A percentile compares a stretch with the other conserved stretches of the same genome.
Conservation (phyloP, 53 echinoderm and acorn worm species). For the Mesocentrotus franciscanus region DNA sequence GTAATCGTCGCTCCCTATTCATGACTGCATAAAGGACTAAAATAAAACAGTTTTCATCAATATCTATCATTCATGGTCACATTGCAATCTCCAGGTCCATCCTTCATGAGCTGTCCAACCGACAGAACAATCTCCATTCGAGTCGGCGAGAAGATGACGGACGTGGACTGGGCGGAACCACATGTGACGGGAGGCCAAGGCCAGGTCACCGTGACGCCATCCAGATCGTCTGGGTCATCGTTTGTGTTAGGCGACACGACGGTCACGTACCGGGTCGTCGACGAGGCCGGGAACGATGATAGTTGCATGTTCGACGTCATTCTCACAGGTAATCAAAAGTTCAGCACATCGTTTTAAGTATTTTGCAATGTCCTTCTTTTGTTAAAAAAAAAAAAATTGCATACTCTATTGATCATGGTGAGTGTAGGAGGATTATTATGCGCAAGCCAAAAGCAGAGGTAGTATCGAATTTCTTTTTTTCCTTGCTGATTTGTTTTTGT, state of each 20-base stretch:
- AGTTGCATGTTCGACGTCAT: slow-evolving; percentile 57
- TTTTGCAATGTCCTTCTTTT: too few relatives aligned
- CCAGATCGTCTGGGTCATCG: slow-evolving; percentile 7
- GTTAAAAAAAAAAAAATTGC: neutral
- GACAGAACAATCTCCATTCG: slow-evolving; percentile 1
- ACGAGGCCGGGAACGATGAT: slow-evolving; percentile 13
- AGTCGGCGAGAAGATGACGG: neutral
- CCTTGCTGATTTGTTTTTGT: too few relatives aligned
- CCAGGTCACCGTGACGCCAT: slow-evolving; percentile 8
- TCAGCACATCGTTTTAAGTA: neutral
- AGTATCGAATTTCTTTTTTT: too few relatives aligned
- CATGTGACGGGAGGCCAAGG: slow-evolving; percentile 54
- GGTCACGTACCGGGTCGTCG: slow-evolving; percentile 61
- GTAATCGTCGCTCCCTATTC: too few relatives aligned
- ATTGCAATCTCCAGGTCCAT: slow-evolving; percentile 1
- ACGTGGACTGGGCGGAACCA: slow-evolving; percentile 68
- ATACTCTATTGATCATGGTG: neutral
- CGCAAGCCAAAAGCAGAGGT: neutral
- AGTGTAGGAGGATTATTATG: neutral
- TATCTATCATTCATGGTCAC: too few relatives aligned
- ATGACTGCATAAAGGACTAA: too few relatives aligned
- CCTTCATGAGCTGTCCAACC: slow-evolving; percentile 31
- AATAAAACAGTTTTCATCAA: too few relatives aligned
- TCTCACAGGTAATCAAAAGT: slow-evolving; percentile 47
- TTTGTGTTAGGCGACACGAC: slow-evolving; percentile 46